Base-by-base conservation (phyloP, 2,888 invertebrate genomes). In the Rotaria magnacalcarata region DNA sequence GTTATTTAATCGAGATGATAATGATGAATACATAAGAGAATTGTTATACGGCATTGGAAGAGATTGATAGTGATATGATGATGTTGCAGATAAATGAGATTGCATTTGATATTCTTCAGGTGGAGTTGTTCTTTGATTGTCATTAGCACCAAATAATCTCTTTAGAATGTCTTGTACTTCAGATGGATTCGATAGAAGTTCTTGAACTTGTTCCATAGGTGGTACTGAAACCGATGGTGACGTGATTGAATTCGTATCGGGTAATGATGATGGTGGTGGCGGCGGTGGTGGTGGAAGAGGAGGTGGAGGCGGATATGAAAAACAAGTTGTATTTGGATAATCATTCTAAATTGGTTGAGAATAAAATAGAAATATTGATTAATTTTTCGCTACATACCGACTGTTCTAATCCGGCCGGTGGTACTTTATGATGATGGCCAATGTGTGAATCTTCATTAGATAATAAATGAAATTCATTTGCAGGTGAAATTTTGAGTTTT, bases 91-190 rank as follows among this genome's bases (percentile, higher is more conserved):
- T 43, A 80, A 14, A 47, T 80, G 80, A 47, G 80, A 80, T 47
- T n/a, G 80, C 19, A 67, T 67, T 67, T 67, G 67, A 67, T 67
- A 34, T 67, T 67, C 67, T 67, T 67, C 67, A 19, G 67, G 67
- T 19, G 67, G 67, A n/a, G 80, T n/a, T 24, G 47, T 6, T 80
- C 24, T 43, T 47, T n/a, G 47, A 47, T 80, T 21, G 10, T 43
- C 47, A 80, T 80, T 80, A 24, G 24, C 1, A 47, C 41, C 47
- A 80, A 80, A 80, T 14, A 80, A 43, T 80, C 24, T 80, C 4
- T 80, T 80, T 0, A 80, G 24, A 47, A 80, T 80, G 47, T 80
- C 47, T 80, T 47, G 43, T 7, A 80, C 43, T 80, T 80, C 80
- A 11, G 80, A 47, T 47, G 80, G 80, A 47, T 80, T 80, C 2